Evolutionary conservation across 2,113 vertebrate genomes (phyloP).

Genomic region (Actinemys pallida): DNA sequence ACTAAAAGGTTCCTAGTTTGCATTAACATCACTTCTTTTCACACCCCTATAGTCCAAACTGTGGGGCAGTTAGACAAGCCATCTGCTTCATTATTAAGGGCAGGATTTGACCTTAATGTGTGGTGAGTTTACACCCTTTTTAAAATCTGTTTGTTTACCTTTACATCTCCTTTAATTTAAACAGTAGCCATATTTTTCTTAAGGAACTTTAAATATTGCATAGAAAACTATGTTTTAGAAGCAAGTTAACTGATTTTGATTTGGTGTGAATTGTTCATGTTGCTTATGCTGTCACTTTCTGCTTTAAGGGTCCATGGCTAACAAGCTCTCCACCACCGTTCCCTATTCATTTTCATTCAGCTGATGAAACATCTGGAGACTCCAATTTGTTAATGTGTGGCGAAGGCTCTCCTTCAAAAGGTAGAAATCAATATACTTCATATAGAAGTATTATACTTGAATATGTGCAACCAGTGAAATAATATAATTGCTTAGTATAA

Average conservation of each 20-base stretch:
- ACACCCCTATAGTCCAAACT: background rate
- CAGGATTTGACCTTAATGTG: background rate
- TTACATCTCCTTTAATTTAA: background rate
- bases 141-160: background rate
- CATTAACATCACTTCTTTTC: background rate
- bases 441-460: background rate
- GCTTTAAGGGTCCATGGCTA: constrained; percentile 68
- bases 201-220: background rate
- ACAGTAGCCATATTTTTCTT: background rate
- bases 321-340: constrained; percentile 60
- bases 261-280: background rate
- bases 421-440: constrained; percentile 51
- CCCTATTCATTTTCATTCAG: constrained; percentile 56
- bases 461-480: background rate
- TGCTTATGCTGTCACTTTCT: background rate
- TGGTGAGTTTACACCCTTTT: background rate
- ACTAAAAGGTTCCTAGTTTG: background rate
- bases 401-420: constrained; percentile 70
- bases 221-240: background rate
- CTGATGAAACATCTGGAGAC: constrained; percentile 63
- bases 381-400: constrained; percentile 47
- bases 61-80: background rate
- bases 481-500: background rate
- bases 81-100: background rate
- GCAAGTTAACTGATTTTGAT: background rate